These are phyloP conservation scores for Ophion obscuratus DNA, from an alignment of 2,888 invertebrate genomes.

Conservation along the genomic window DNA sequence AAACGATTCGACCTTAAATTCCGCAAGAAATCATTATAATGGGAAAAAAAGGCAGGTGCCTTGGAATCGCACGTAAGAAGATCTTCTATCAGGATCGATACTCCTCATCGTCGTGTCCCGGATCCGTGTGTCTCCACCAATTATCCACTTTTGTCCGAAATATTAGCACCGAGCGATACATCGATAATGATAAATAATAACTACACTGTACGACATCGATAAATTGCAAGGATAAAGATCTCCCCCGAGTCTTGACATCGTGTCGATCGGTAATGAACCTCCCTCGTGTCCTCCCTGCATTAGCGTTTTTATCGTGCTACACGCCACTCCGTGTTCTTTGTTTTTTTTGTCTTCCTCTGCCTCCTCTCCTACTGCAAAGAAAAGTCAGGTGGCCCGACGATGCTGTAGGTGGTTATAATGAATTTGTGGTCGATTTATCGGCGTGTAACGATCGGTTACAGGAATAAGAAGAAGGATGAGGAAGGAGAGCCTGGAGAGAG, in stretches of 20 bases:
- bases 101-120: neutral
- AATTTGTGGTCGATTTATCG: constrained; percentile 64
- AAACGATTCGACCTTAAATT: constrained; percentile 8
- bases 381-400: constrained; percentile 54
- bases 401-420: constrained; percentile 61
- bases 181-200: constrained; percentile 48
- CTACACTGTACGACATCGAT: constrained; percentile 40
- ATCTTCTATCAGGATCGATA: constrained; percentile 17
- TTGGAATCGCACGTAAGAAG: neutral
- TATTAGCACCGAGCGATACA: constrained; percentile 37
- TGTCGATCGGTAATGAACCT: constrained; percentile 58
- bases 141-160: constrained; percentile 11
- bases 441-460: constrained; percentile 53
- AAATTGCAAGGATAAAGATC: constrained; percentile 52
- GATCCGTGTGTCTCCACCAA: constrained; percentile 7
- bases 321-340: constrained; percentile 11
- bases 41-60: constrained; percentile 14
- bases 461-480: constrained; percentile 18
- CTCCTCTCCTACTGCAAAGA: constrained; percentile 18
- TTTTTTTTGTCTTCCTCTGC: constrained; percentile 2
- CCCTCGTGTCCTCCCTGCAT: constrained; percentile 12
- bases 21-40: neutral
- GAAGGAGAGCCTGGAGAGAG: constrained; percentile 7
- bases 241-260: constrained; percentile 38
- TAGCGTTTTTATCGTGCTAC: constrained; percentile 22